Conservation (phyloP, 2,113 vertebrate species). For the Apteryx owenii region DNA sequence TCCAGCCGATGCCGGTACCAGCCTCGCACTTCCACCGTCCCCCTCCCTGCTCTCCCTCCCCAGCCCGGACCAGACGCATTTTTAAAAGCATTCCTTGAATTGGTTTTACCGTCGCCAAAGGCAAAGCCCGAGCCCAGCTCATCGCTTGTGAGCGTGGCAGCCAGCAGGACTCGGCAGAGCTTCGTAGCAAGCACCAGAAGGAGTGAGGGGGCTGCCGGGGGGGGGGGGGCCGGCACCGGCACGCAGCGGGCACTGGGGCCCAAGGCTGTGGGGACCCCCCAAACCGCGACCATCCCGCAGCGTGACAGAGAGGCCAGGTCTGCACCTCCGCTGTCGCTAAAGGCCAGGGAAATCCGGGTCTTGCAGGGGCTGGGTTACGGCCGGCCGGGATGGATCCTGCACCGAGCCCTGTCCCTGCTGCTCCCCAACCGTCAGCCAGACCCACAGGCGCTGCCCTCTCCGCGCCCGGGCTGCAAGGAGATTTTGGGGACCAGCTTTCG, state of each 20-base stretch:
- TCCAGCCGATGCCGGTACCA: neutral
- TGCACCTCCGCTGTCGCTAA: neutral
- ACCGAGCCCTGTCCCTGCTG: too few relatives aligned
- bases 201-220: too few relatives aligned
- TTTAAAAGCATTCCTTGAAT: neutral
- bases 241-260: rapidly evolving
- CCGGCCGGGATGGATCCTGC: too few relatives aligned
- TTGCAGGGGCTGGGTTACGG: too few relatives aligned
- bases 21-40: neutral
- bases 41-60: neutral
- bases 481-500: neutral
- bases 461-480: neutral
- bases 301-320: neutral
- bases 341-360: neutral
- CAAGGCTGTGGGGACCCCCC: neutral
- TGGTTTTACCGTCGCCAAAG: neutral
- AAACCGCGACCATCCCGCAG: rapidly evolving
- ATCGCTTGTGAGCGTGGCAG: neutral
- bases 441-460: too few relatives aligned
- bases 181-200: neutral
- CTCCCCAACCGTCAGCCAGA: too few relatives aligned
- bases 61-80: neutral
- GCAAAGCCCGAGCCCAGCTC: neutral
- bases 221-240: rapidly evolving
- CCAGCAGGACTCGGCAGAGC: neutral